These are phyloP conservation scores for Vanessa atalanta DNA, from an alignment of 1,140 invertebrate genomes.

Conservation along the genomic window DNA sequence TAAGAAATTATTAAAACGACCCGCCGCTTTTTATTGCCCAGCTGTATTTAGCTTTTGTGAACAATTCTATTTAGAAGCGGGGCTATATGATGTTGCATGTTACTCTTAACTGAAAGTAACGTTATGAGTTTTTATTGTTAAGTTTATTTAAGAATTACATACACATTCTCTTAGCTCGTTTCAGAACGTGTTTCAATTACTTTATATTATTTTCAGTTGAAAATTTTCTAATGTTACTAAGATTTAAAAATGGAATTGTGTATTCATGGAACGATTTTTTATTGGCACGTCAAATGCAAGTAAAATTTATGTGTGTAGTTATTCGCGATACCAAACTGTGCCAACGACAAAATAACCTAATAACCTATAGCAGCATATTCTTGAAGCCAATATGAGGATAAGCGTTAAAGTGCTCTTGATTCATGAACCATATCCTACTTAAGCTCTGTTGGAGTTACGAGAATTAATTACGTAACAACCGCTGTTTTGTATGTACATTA, in stretches of 20 bases:
- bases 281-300: background rate
- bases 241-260: too few species aligned
- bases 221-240: background rate
- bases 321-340: too few species aligned
- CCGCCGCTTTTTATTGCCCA: constrained; percentile 40
- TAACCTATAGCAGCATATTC: too few species aligned
- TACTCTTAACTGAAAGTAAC: constrained; percentile 25
- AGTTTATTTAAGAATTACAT: constrained; percentile 20
- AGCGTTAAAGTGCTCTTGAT: too few species aligned
- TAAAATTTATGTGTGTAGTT: too few species aligned
- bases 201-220: background rate
- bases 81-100: constrained; percentile 27
- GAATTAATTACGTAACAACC: too few species aligned
- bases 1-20: constrained; percentile 48
- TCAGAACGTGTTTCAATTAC: background rate
- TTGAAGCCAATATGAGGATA: too few species aligned
- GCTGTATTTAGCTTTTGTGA: constrained; percentile 37
- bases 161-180: background rate
- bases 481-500: too few species aligned
- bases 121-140: constrained; percentile 28
- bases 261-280: too few species aligned
- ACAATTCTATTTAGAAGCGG: constrained; percentile 37
- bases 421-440: too few species aligned
- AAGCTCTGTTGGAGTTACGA: too few species aligned
- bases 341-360: too few species aligned